Percentiles rank a stretch among this genome's conserved stretches.
Conservation (phyloP, 2,888 invertebrate species). For the Isoperla grammatica region DNA sequence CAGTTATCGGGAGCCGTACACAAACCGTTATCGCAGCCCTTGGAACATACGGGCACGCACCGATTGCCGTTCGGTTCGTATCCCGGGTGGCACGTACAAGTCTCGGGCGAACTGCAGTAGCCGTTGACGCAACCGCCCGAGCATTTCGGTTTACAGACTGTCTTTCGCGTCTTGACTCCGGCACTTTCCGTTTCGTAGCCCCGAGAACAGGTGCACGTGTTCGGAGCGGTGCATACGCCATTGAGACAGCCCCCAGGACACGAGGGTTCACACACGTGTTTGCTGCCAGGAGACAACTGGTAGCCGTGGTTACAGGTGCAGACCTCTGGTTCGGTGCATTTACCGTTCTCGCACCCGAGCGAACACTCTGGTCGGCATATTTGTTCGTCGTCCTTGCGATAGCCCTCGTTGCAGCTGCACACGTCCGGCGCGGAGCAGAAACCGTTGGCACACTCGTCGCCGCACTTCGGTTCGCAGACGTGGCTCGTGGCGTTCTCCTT, state of each 20-base stretch:
- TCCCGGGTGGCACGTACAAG: constrained; percentile 31
- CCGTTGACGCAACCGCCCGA: constrained; percentile 8
- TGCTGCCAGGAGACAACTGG: not conserved
- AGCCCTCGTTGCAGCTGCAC: constrained; percentile 30
- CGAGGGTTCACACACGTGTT: constrained; percentile 19
- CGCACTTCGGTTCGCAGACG: constrained; percentile 21
- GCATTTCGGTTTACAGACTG: not conserved
- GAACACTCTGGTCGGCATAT: not conserved
- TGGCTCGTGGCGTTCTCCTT: no score
- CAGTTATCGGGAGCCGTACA: constrained; percentile 23
- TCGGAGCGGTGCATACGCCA: constrained; percentile 26
- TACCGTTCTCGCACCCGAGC: constrained; percentile 7
- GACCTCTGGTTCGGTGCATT: constrained; percentile 18
- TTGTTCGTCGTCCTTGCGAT: constrained; percentile 14
- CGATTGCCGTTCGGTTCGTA: constrained; percentile 21
- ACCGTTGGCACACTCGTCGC: constrained; percentile 16
- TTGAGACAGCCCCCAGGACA: constrained; percentile 19
- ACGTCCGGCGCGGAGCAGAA: constrained; percentile 24
- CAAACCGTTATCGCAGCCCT: not conserved
- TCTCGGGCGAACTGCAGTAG: constrained; percentile 26
- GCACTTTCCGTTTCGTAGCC: constrained; percentile 27
- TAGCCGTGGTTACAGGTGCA: constrained; percentile 9
- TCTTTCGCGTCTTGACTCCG: not conserved
- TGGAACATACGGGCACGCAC: constrained; percentile 8
- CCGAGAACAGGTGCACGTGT: constrained; percentile 26